Evolutionary conservation across 2,797 vertebrate species (phyloP).

Genomic region (Pteronotus mesoamericanus): DNA sequence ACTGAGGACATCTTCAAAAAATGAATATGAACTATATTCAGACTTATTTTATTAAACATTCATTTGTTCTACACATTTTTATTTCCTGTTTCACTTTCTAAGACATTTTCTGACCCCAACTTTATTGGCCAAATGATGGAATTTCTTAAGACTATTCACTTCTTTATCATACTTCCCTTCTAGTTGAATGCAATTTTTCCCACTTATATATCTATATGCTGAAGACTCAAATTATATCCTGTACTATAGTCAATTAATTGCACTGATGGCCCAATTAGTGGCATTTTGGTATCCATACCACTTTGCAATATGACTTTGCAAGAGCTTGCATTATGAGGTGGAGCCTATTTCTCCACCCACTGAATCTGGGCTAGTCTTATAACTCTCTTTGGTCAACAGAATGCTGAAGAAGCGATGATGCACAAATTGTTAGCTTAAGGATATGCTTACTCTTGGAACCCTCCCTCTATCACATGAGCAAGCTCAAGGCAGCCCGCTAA

Average conservation of each 20-base stretch:
- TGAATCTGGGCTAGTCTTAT: background rate
- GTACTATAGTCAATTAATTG: background rate
- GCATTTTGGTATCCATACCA: background rate
- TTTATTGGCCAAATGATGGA: background rate
- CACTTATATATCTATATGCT: background rate
- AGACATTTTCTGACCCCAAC: background rate
- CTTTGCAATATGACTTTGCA: background rate
- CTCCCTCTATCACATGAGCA: background rate
- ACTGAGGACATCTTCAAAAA: background rate
- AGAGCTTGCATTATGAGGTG: background rate
- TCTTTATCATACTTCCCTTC: background rate
- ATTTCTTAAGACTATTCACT: background rate
- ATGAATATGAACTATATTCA: background rate
- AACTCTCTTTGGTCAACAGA: background rate
- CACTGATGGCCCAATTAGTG: background rate
- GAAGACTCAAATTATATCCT: background rate
- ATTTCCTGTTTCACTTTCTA: background rate
- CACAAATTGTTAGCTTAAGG: background rate
- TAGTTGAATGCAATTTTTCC: background rate
- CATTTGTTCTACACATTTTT: background rate
- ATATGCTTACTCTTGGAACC: background rate
- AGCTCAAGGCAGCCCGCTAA: background rate
- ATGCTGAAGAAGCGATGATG: background rate
- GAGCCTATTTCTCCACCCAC: background rate
- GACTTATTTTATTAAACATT: constrained; percentile 19